phyloP scores from a whole-genome alignment of 2,113 vertebrate species.

The Burhinus bistriatus region DNA sequence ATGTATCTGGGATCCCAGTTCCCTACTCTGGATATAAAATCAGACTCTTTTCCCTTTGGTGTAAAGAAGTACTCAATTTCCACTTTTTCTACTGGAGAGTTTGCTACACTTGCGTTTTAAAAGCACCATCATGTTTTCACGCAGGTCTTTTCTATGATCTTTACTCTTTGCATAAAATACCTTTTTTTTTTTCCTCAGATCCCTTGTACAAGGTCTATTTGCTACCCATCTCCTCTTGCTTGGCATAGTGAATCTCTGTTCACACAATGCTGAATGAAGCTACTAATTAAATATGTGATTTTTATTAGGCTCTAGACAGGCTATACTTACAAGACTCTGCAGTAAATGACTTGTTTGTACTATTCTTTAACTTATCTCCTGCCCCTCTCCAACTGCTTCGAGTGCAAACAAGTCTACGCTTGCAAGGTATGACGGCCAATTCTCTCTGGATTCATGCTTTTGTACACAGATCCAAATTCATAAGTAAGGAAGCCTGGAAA shows the following conservation, averaged over 20 bases:
- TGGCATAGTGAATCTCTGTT: constrained; percentile 33
- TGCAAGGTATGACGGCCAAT: not conserved
- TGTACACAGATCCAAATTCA: not conserved
- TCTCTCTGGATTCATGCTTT: not conserved
- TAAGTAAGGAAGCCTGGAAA: not conserved
- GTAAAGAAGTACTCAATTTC: not conserved
- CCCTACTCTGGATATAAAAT: not conserved
- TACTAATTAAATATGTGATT: constrained; percentile 54
- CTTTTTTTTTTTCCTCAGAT: not conserved
- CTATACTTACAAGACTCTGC: constrained; percentile 27
- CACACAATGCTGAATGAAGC: constrained; percentile 52
- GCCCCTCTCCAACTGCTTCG: not conserved
- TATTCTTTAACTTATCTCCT: not conserved
- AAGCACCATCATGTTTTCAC: not conserved
- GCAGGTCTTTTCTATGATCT: not conserved
- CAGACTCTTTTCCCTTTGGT: not conserved
- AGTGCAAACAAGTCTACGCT: constrained; percentile 17
- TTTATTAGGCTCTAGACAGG: constrained; percentile 41
- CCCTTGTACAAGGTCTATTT: not conserved
- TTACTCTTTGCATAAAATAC: not conserved
- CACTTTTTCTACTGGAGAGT: not conserved
- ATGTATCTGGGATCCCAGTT: not conserved
- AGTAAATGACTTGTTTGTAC: constrained; percentile 40
- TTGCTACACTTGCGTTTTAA: not conserved
- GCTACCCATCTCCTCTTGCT: not conserved